Evolutionary conservation across 1,140 invertebrate genomes (phyloP).

Genomic region (Melanaphis sacchari): DNA sequence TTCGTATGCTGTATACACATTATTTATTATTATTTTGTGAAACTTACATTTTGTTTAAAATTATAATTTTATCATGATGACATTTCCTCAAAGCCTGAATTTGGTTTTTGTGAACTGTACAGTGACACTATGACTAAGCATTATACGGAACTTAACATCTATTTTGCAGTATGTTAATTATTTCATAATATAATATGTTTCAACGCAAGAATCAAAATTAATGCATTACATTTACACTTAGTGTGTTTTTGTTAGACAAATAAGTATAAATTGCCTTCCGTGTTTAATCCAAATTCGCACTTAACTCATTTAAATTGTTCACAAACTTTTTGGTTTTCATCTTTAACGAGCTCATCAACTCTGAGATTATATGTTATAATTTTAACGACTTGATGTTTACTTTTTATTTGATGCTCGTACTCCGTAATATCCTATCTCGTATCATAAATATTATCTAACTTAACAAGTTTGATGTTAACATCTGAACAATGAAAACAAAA

Average conservation of each 20-base stretch:
- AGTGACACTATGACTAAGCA: not conserved
- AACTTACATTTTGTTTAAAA: not conserved
- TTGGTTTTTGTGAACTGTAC: not conserved
- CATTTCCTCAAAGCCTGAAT: not conserved
- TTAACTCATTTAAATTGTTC: constrained; percentile 39
- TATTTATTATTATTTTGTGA: not conserved
- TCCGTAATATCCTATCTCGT: not conserved
- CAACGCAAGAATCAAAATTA: not conserved
- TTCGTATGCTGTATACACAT: not conserved
- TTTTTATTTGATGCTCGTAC: not conserved
- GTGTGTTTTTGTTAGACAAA: constrained; percentile 1
- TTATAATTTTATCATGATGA: not conserved
- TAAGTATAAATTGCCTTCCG: constrained; percentile 13
- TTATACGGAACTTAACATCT: not conserved
- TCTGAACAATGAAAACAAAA: not conserved
- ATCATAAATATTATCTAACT: not conserved
- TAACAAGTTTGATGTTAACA: not conserved
- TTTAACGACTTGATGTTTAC: not conserved
- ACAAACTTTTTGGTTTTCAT: not conserved
- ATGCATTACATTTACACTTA: not conserved
- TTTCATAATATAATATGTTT: not conserved
- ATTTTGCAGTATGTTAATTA: not conserved
- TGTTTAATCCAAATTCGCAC: constrained; percentile 41
- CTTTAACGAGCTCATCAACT: not conserved
- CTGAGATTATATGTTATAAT: not conserved